Base-by-base conservation (phyloP, 37 sponge, comb jelly and placozoan genomes). In the Corticium candelabrum region DNA sequence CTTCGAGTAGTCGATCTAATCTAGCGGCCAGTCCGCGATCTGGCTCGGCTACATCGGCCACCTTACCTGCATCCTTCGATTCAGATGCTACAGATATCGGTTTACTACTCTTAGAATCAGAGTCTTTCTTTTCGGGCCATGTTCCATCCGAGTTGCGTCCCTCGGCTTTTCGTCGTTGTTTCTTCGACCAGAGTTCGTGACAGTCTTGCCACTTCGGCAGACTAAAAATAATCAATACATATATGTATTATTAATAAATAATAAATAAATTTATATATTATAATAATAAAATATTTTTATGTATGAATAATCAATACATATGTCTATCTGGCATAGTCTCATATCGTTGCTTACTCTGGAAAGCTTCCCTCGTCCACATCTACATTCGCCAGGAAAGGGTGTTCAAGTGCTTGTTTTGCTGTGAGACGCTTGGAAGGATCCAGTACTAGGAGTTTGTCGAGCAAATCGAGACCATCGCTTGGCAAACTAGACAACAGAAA, bases 111-210 rank as follows among this genome's bases (percentile, higher is more conserved):
- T n/a, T n/a, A n/a, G n/a, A n/a, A n/a, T n/a, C n/a, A n/a, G n/a
- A n/a, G n/a, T n/a, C n/a, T n/a, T n/a, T n/a, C n/a, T n/a, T n/a
- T n/a, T n/a, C n/a, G 11, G 62, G 62, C 62, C 62, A 50, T 21
- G 62, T 27, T 11, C 62, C 62, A 21, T 50, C 62, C 62, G 62
- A 50, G 62, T 50, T 50, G 62, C 62, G 62, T 50, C 70, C 56
- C 21, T 86, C 86, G 27, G 78, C 82, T 77, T 87, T 93, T 70
- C 87, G 84, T 41, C 86, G 83, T 32, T 81, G 77, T 77, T 88
- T 85, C 78, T 85, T 93, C 38, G 84, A 83, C 98, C 94, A 97
- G 90, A 97, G 84, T 75, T 97, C 98, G 68, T 97, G 98, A 41
- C 98, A 97, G 81, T 97, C 98, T 74, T 97, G 98, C 41, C 78